phyloP scores from a whole-genome alignment of 2,888 invertebrate genomes.

The Andrena marginata region DNA sequence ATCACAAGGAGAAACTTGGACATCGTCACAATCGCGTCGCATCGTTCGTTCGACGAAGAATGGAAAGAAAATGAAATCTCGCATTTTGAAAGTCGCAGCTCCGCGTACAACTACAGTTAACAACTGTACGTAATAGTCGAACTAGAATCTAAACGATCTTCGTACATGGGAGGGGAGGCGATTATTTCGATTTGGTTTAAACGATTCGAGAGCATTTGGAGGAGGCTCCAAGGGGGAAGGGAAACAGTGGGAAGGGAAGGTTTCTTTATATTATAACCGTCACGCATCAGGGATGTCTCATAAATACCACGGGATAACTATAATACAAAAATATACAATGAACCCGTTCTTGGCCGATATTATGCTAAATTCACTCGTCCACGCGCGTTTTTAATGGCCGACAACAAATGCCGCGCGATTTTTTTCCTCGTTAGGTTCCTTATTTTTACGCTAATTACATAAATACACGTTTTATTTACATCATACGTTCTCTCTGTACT shows the following conservation, averaged over 20 bases:
- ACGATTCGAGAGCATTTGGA: constrained; percentile 38
- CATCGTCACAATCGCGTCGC: constrained; percentile 14
- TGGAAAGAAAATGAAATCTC: constrained; percentile 28
- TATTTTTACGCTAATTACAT: constrained; percentile 82
- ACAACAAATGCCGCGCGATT: constrained; percentile 28
- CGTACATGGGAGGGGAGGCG: constrained; percentile 8
- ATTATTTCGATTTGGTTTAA: constrained; percentile 57
- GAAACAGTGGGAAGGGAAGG: not conserved
- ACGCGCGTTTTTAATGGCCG: constrained; percentile 20
- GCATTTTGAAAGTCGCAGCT: constrained; percentile 40
- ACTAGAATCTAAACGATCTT: constrained; percentile 49
- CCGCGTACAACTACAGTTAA: constrained; percentile 38
- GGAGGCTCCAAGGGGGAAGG: constrained; percentile 3
- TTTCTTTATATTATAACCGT: constrained; percentile 46
- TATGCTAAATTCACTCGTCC: constrained; percentile 31
- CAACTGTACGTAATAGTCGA: constrained; percentile 35
- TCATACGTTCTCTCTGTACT: constrained; percentile 43
- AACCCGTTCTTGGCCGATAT: constrained; percentile 35
- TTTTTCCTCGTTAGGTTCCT: constrained; percentile 33
- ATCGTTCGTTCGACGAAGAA: constrained; percentile 16
- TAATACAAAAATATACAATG: constrained; percentile 83
- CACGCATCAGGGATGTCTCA: constrained; percentile 66
- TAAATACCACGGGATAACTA: constrained; percentile 81
- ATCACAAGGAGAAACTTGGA: not conserved
- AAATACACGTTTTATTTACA: constrained; percentile 84